Evolutionary conservation across 1,140 invertebrate genomes (phyloP).

Genomic region (Papilio xuthus): DNA sequence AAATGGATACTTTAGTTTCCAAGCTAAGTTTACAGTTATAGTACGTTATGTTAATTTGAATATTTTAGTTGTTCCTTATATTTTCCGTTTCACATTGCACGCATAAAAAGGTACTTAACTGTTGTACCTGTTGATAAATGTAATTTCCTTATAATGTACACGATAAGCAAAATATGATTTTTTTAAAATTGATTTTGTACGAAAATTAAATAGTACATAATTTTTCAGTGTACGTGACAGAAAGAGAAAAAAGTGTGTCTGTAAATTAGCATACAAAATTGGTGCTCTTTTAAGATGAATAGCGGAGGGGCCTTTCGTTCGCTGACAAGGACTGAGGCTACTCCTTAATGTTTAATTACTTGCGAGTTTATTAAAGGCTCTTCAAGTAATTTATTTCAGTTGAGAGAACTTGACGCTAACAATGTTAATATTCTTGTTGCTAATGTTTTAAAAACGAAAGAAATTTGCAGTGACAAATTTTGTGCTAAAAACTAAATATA

Average conservation of each 20-base stretch:
- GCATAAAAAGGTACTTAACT: no score
- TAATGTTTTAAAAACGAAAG: not conserved
- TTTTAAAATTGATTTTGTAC: not conserved
- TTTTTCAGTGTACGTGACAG: conserved; percentile 46
- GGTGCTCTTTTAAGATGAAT: conserved; percentile 44
- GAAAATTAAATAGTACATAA: conserved; percentile 28
- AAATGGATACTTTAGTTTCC: no score
- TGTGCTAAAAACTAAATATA: not conserved
- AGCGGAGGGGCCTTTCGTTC: conserved; percentile 45
- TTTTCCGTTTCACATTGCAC: no score
- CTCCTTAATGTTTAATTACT: conserved; percentile 58
- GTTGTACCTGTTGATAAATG: no score
- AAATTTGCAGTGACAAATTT: not conserved
- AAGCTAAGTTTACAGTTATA: no score
- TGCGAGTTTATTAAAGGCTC: conserved; percentile 39
- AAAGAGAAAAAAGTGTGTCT: conserved; percentile 47
- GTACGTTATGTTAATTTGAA: no score
- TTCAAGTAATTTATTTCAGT: conserved; percentile 34
- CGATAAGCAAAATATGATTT: not conserved
- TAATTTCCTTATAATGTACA: no score
- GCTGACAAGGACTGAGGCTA: conserved; percentile 46
- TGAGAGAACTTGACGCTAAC: not conserved
- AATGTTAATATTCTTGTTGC: not conserved
- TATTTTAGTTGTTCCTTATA: no score
- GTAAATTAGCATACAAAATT: conserved; percentile 69